Conservation (phyloP, 2,113 vertebrate genomes). For the Myanophis thanlyinensis region DNA sequence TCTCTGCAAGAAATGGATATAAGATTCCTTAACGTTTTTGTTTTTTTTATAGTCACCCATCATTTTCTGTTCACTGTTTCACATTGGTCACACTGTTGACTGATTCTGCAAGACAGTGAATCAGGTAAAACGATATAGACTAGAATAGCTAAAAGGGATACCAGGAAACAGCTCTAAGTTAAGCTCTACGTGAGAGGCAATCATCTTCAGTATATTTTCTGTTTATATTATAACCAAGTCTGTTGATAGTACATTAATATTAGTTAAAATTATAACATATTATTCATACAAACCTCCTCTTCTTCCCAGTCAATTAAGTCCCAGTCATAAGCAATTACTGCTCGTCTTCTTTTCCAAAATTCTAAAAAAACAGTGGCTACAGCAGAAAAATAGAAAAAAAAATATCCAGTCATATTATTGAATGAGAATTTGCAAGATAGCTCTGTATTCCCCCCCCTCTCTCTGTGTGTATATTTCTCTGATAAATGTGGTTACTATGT, state of each 20-base stretch:
- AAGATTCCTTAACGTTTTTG: neutral
- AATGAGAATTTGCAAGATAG: constrained; percentile 12
- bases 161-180: neutral
- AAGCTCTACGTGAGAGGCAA: neutral
- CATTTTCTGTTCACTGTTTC: neutral
- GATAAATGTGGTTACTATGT: constrained; percentile 5
- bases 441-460: neutral
- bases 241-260: neutral
- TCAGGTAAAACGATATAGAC: neutral
- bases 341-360: constrained; percentile 94
- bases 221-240: neutral
- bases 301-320: constrained; percentile 98
- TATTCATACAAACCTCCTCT: constrained; percentile 83
- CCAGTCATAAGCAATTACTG: constrained; percentile 96
- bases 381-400: constrained; percentile 45
- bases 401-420: constrained; percentile 23
- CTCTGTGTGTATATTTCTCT: constrained; percentile 15
- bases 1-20: neutral
- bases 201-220: neutral
- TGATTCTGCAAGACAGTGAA: constrained; percentile 10
- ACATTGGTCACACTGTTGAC: neutral
- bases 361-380: constrained; percentile 94
- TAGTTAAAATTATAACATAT: neutral
- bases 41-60: neutral
- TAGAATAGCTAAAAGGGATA: neutral